Evolutionary conservation across 2,113 vertebrate species (phyloP).

Genomic region (Capreolus pygargus): DNA sequence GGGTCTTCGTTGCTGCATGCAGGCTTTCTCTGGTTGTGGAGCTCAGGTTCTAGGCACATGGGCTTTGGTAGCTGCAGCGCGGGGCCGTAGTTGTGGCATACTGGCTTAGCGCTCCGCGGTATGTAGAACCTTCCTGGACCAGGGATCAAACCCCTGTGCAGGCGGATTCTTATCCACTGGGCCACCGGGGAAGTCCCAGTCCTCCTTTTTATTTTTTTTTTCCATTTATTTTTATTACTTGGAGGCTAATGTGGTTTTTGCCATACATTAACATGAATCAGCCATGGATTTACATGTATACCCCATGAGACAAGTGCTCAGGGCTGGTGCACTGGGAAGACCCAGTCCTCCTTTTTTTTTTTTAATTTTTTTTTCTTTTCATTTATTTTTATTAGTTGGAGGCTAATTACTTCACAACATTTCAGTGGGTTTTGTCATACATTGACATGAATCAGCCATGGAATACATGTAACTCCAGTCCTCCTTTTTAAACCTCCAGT

Average conservation of each 20-base stretch:
- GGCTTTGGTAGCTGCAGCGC: neutral
- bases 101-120: neutral
- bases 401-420: too few relatives aligned
- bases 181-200: neutral
- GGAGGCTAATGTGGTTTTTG: too few relatives aligned
- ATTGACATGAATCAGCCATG: too few relatives aligned
- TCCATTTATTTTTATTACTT: too few relatives aligned
- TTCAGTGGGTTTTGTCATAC: too few relatives aligned
- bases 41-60: neutral
- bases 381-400: too few relatives aligned
- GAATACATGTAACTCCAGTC: too few relatives aligned
- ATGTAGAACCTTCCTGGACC: neutral
- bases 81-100: neutral
- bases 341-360: neutral
- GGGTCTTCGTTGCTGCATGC: neutral
- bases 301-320: too few relatives aligned
- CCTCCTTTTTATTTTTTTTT: neutral
- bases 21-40: neutral
- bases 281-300: too few relatives aligned
- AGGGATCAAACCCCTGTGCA: neutral
- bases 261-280: too few relatives aligned
- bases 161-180: neutral
- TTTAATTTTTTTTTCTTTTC: too few relatives aligned
- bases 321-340: too few relatives aligned
- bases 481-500: neutral